phyloP scores from a whole-genome alignment of 2,797 vertebrate genomes.

The Phyllotis vaccarum region DNA sequence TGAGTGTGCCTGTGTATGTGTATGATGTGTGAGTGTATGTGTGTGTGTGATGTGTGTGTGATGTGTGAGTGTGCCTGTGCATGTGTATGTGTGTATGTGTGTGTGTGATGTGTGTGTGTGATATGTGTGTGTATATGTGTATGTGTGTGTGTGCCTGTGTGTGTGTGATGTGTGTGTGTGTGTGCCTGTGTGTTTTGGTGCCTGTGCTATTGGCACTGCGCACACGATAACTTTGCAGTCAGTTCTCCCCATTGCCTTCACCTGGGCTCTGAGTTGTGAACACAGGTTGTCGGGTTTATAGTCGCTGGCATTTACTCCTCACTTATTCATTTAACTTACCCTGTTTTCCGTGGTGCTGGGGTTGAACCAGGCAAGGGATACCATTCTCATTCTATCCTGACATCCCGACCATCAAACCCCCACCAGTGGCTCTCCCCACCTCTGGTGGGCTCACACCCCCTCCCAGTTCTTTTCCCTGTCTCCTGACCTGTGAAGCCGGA shows the following conservation, averaged over 20 bases:
- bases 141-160: too few species aligned
- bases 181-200: not conserved
- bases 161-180: too few species aligned
- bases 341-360: not conserved
- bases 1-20: too few species aligned
- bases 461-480: not conserved
- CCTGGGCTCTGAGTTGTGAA: not conserved
- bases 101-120: too few species aligned
- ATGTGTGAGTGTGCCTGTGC: too few species aligned
- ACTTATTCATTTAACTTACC: not conserved
- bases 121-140: too few species aligned
- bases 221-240: not conserved
- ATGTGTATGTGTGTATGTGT: too few species aligned
- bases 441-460: not conserved
- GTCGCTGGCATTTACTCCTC: too few species aligned
- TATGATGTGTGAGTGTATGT: too few species aligned
- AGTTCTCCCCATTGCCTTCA: not conserved
- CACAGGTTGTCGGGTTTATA: not conserved
- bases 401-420: not conserved
- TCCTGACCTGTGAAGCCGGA: constrained; percentile 82
- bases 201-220: not conserved
- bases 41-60: too few species aligned
- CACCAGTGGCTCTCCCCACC: not conserved
- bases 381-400: not conserved
- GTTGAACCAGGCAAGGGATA: not conserved